A percentile compares a stretch with the other conserved stretches of the same genome.
Conservation (phyloP, 1,140 invertebrate species). For the Drosophila takahashii region DNA sequence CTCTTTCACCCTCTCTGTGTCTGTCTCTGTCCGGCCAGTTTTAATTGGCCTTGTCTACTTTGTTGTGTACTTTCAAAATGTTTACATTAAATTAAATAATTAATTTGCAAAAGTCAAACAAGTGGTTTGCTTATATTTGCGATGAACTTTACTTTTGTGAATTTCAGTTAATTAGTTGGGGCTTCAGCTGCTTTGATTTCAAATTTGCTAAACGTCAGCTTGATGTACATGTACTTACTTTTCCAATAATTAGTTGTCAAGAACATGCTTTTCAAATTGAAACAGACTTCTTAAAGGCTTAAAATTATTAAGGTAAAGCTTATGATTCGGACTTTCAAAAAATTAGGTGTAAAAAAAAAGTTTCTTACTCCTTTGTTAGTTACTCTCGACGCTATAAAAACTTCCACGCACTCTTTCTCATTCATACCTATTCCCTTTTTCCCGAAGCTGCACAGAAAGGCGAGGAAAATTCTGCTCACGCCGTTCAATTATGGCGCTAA, state of each 20-base stretch:
- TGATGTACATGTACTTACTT: background rate
- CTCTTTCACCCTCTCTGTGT: no score
- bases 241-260: conserved; percentile 1
- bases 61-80: conserved; percentile 55
- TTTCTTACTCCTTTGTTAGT: background rate
- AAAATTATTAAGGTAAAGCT: no score
- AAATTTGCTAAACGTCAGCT: conserved; percentile 5
- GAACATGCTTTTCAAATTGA: background rate
- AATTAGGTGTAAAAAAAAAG: background rate
- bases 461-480: conserved; percentile 62
- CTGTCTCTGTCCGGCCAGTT: conserved; percentile 17
- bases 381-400: background rate
- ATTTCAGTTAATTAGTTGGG: conserved; percentile 42
- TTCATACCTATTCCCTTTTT: background rate
- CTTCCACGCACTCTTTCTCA: background rate
- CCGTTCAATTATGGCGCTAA: conserved; percentile 79
- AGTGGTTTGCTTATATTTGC: conserved; percentile 47
- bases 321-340: background rate
- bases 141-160: conserved; percentile 43
- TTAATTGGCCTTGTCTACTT: conserved; percentile 68
- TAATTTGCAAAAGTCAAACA: conserved; percentile 56
- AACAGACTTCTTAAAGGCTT: no score
- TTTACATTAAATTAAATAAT: conserved; percentile 64
- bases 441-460: conserved; percentile 3
- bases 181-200: conserved; percentile 42